Evolutionary conservation across 2,797 vertebrate species (phyloP).

Genomic region (Pristis pectinata): DNA sequence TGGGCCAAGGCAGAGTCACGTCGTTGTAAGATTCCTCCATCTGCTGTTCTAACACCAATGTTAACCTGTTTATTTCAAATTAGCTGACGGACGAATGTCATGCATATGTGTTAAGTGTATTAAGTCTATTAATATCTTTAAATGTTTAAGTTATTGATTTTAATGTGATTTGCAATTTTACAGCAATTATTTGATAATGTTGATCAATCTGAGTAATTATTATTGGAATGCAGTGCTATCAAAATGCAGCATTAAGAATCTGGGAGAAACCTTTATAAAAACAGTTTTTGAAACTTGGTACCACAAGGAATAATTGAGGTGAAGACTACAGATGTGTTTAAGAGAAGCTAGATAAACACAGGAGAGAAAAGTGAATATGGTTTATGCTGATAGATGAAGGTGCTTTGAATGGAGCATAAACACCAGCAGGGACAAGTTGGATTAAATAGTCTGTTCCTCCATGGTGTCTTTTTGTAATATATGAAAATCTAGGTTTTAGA

Average conservation of each 20-base stretch:
- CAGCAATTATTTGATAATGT: neutral
- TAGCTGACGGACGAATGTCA: constrained; percentile 19
- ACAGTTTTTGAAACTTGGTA: neutral
- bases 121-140: constrained; percentile 18
- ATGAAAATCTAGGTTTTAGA: neutral
- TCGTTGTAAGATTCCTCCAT: constrained; percentile 23
- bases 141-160: constrained; percentile 9
- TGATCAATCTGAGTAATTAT: constrained; percentile 13
- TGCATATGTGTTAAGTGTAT: constrained; percentile 25
- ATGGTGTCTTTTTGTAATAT: neutral
- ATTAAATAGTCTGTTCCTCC: neutral
- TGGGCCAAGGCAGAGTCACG: constrained; percentile 25
- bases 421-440: neutral
- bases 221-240: neutral
- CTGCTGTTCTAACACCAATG: constrained; percentile 30
- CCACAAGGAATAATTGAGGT: neutral
- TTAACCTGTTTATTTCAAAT: constrained; percentile 35
- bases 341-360: neutral
- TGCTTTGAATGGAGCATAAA: neutral
- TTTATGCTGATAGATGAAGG: neutral
- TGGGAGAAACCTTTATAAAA: neutral
- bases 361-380: neutral
- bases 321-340: neutral
- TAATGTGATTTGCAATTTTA: neutral
- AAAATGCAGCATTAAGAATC: neutral